Percentiles rank a stretch among this genome's conserved stretches.
Conservation (phyloP, 92 coral and sea anemone species). For the Porites evermanni region DNA sequence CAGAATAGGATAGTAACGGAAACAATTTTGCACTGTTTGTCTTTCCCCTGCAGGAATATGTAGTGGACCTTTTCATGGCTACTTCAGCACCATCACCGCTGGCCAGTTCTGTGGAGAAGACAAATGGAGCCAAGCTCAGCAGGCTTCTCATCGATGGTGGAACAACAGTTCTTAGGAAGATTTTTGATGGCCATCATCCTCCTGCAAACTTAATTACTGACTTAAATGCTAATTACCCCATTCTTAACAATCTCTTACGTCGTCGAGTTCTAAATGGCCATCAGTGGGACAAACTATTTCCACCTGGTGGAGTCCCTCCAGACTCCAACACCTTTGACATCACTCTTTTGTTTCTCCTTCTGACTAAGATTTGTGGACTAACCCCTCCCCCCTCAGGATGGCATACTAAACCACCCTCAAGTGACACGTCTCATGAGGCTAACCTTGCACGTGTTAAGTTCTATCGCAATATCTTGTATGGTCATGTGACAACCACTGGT, state of each 20-base stretch:
- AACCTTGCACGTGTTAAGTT: conserved; percentile 70
- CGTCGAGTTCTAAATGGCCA: too few relatives aligned
- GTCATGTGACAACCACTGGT: conserved; percentile 50
- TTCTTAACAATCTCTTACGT: background rate
- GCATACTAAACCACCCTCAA: conserved; percentile 49
- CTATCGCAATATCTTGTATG: conserved; percentile 62
- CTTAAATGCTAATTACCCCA: background rate
- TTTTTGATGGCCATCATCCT: conserved; percentile 42
- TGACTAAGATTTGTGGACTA: conserved; percentile 72
- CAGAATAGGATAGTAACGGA: too few relatives aligned
- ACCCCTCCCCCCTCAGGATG: conserved; percentile 48
- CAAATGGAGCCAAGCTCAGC: conserved; percentile 50
- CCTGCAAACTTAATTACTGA: conserved; percentile 33
- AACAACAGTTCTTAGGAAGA: conserved; percentile 14
- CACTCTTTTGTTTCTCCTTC: conserved; percentile 68
- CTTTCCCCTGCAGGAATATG: background rate
- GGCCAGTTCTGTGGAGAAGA: conserved; percentile 49
- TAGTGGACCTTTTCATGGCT: conserved; percentile 14
- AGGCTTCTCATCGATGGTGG: too few relatives aligned
- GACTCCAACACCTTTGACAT: conserved; percentile 66
- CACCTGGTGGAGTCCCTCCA: conserved; percentile 66
- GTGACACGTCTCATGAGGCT: conserved; percentile 65
- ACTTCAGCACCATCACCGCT: conserved; percentile 13
- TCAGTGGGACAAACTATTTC: conserved; percentile 67
- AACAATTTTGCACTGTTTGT: background rate